Conservation (phyloP, 2,888 invertebrate species). For the Coelinius sp. region DNA sequence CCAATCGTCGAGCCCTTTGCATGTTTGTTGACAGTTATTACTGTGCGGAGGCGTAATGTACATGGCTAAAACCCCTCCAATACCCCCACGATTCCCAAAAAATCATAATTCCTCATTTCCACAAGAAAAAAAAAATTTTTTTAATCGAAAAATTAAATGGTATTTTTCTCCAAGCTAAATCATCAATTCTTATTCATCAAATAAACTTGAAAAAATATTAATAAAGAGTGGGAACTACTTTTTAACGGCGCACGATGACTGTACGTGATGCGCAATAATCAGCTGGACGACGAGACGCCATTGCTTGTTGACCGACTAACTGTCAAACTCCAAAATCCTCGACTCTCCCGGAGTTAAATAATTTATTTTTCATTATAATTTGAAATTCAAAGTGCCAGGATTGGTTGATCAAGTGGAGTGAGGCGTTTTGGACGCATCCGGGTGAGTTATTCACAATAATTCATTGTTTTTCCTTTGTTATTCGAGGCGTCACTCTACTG, state of each 20-base stretch:
- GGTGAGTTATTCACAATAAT: slow-evolving; percentile 55
- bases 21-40: slow-evolving; percentile 42
- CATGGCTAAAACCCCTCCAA: not conserved
- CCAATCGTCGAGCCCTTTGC: too few species aligned
- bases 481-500: not conserved
- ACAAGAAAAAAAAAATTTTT: not conserved
- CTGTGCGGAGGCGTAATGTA: slow-evolving; percentile 29
- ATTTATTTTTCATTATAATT: slow-evolving; percentile 52
- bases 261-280: slow-evolving; percentile 51
- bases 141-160: not conserved
- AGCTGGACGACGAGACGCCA: slow-evolving; percentile 60
- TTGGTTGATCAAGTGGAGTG: slow-evolving; percentile 62
- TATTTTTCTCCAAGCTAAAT: not conserved
- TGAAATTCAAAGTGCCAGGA: slow-evolving; percentile 55
- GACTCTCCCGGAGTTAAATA: slow-evolving; percentile 44
- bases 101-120: not conserved
- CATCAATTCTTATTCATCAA: not conserved
- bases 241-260: slow-evolving; percentile 37
- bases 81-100: not conserved
- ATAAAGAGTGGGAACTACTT: slow-evolving; percentile 49
- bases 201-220: not conserved
- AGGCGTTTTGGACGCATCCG: slow-evolving; percentile 68
- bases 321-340: slow-evolving; percentile 54
- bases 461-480: not conserved
- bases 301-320: slow-evolving; percentile 60